phyloP scores from a whole-genome alignment of 2,113 vertebrate genomes.

The Podiceps cristatus region DNA sequence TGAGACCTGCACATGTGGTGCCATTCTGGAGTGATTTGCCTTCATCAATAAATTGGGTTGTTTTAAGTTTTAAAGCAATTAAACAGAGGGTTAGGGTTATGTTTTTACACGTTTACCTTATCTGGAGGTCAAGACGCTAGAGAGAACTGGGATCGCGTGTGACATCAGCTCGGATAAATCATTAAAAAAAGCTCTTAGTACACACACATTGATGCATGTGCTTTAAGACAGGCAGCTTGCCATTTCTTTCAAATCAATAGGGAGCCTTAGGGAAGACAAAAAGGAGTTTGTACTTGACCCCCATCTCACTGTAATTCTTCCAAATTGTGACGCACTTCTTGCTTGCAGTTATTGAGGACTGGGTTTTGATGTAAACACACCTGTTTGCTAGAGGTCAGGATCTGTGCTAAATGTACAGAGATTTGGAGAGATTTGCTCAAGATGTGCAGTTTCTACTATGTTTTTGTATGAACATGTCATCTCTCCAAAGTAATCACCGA shows the following conservation, averaged over 20 bases:
- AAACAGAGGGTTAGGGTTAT: neutral
- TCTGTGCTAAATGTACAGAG: neutral
- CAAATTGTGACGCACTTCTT: neutral
- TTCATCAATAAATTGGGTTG: neutral
- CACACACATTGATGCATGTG: neutral
- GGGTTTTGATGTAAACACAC: neutral
- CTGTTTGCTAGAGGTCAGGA: neutral
- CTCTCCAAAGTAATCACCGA: neutral
- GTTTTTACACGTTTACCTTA: constrained; percentile 21
- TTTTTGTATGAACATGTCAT: neutral
- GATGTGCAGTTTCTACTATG: neutral
- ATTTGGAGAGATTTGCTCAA: neutral
- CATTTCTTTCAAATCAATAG: constrained; percentile 27
- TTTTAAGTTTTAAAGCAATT: constrained; percentile 6
- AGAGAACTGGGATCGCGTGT: neutral
- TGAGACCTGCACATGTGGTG: constrained; percentile 47
- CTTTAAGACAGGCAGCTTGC: neutral
- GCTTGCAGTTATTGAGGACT: neutral
- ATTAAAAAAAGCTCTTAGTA: constrained; percentile 14
- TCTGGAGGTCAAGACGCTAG: constrained; percentile 18
- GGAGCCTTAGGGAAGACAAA: neutral
- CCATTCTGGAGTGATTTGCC: neutral
- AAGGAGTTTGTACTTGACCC: neutral
- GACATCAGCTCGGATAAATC: constrained; percentile 31
- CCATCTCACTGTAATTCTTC: neutral